A percentile compares a stretch with the other conserved stretches of the same genome.
Conservation (phyloP, 1,140 invertebrate genomes). For the Popillia japonica region DNA sequence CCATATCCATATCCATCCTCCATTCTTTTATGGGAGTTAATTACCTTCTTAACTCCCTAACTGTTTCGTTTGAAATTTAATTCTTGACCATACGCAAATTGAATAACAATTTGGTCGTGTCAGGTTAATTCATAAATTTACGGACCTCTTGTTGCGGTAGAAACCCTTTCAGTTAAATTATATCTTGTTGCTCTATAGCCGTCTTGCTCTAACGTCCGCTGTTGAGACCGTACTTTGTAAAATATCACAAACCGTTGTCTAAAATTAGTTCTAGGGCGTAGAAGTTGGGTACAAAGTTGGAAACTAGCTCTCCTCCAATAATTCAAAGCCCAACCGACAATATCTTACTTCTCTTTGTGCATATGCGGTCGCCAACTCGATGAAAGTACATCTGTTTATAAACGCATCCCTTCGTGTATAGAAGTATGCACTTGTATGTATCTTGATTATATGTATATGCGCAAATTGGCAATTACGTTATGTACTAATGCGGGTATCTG, state of each 20-base stretch:
- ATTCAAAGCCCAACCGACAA: background rate
- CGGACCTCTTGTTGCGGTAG: slow-evolving; percentile 28
- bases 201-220: background rate
- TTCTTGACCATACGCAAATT: background rate
- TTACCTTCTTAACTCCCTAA: background rate
- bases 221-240: slow-evolving; percentile 6
- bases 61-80: background rate
- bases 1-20: too few relatives aligned
- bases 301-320: slow-evolving; percentile 4
- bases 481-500: background rate
- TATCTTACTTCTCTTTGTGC: slow-evolving; percentile 6
- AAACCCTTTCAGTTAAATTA: slow-evolving; percentile 1
- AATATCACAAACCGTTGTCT: slow-evolving; percentile 20
- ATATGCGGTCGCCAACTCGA: background rate
- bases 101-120: background rate
- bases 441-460: background rate
- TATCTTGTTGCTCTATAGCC: background rate
- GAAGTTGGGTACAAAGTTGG: background rate
- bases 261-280: slow-evolving; percentile 19
- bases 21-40: too few relatives aligned
- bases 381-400: background rate
- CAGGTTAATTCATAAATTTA: slow-evolving; percentile 33
- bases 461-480: background rate
- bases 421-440: background rate
- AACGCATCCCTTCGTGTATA: background rate